Conservation (phyloP, 2,797 vertebrate genomes). For the Platyrinchus mystaceus region DNA sequence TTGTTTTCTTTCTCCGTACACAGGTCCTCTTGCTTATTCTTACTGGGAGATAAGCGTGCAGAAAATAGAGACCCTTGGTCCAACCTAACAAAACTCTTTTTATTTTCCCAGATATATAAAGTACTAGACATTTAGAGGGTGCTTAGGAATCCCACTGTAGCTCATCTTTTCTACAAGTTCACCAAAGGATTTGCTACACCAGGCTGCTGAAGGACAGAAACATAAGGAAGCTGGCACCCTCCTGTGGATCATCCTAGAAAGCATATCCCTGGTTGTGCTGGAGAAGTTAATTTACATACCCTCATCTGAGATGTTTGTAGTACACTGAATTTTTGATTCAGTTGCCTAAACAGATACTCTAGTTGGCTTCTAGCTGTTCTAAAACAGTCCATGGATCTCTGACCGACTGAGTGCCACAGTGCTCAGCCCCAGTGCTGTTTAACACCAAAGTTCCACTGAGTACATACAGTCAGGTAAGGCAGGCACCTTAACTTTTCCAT, state of each 20-base stretch:
- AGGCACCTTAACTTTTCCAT: not conserved
- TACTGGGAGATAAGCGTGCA: not conserved
- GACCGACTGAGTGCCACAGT: not conserved
- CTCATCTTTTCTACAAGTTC: not conserved
- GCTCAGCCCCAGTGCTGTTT: not conserved
- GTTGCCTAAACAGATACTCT: not conserved
- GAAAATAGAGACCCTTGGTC: not conserved
- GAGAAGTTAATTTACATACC: not conserved
- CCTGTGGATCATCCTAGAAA: not conserved
- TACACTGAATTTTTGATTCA: not conserved
- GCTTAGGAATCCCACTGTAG: not conserved
- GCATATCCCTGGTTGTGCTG: not conserved
- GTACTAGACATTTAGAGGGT: not conserved
- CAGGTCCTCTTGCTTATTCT: not conserved
- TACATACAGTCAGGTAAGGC: not conserved
- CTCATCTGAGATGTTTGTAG: not conserved
- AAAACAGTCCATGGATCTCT: not conserved
- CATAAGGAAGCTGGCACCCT: not conserved
- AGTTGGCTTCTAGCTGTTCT: not conserved
- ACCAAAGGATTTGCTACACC: not conserved
- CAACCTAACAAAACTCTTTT: not conserved
- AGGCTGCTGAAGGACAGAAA: not conserved
- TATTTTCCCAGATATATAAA: not conserved
- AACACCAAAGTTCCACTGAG: rapidly evolving
- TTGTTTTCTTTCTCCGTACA: not conserved